Conservation (phyloP, 2,113 vertebrate genomes). For the Chloebia gouldiae region DNA sequence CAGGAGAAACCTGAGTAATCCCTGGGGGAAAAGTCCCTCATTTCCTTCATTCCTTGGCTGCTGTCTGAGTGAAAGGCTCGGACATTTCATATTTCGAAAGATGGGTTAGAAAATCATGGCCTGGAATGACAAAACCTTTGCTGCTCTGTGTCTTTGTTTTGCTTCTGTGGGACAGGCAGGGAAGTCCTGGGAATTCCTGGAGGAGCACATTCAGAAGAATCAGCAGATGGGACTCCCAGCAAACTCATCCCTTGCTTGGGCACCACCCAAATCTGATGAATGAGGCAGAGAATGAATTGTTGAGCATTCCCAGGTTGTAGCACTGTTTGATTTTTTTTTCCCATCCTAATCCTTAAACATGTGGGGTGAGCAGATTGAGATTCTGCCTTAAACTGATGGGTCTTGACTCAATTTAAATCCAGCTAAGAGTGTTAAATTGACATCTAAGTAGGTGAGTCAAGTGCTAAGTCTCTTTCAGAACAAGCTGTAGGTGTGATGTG, state of each 20-base stretch:
- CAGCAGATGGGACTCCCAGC: neutral
- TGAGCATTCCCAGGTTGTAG: neutral
- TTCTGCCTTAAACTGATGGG: conserved; percentile 6
- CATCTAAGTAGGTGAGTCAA: conserved; percentile 52
- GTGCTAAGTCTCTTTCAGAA: conserved; percentile 62
- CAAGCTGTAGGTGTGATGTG: conserved; percentile 55
- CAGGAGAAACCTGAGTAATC: neutral
- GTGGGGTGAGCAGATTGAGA: neutral
- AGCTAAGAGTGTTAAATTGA: conserved; percentile 45
- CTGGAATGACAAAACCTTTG: neutral
- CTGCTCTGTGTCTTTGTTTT: too few species aligned
- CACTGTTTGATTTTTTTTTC: neutral
- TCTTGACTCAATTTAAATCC: conserved; percentile 41
- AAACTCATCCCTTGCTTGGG: neutral
- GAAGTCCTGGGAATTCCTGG: neutral
- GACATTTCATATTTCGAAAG: neutral
- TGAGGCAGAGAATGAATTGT: neutral
- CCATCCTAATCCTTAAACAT: neutral
- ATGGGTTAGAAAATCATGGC: neutral
- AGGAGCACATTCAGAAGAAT: accelerated
- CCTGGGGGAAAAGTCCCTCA: neutral
- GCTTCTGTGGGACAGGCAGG: neutral
- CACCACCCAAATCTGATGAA: neutral
- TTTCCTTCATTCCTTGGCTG: neutral
- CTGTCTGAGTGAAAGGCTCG: accelerated